These are phyloP conservation scores for Radopholus similis DNA, from an alignment of 1,140 invertebrate species.

Conservation along the genomic window DNA sequence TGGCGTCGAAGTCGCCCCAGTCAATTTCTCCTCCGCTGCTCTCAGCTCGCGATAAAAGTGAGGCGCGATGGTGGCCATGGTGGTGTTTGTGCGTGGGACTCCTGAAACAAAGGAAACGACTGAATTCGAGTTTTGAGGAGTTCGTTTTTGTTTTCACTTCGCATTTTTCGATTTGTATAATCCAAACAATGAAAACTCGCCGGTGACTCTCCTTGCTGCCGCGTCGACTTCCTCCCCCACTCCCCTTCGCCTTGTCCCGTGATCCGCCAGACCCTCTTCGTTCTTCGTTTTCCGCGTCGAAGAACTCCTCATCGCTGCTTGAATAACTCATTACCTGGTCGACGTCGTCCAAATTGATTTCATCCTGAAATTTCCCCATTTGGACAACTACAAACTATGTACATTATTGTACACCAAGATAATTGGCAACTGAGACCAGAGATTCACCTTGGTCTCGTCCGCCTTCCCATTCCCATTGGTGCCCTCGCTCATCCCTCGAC, in stretches of 20 bases:
- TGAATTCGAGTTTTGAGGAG: too few species aligned
- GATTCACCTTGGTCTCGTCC: not conserved
- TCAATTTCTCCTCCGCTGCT: conserved; percentile 25
- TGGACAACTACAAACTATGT: not conserved
- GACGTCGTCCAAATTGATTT: conserved; percentile 17
- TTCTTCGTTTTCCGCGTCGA: conserved; percentile 34
- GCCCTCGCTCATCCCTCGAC: not conserved
- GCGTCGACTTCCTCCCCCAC: not conserved
- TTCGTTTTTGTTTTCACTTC: too few species aligned
- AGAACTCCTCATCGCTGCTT: conserved; percentile 53
- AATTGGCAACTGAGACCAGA: not conserved
- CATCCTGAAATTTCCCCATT: conserved; percentile 1
- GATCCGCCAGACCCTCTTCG: not conserved
- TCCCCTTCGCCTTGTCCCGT: not conserved
- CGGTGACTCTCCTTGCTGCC: not conserved
- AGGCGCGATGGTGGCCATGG: not conserved
- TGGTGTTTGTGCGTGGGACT: not conserved
- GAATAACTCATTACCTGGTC: conserved; percentile 45
- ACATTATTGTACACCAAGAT: not conserved
- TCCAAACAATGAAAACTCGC: too few species aligned
- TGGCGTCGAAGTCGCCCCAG: conserved; percentile 60
- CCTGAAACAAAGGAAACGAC: not conserved
- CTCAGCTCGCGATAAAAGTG: not conserved
- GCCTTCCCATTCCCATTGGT: not conserved
- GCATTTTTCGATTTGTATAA: too few species aligned